A percentile compares a stretch with the other conserved stretches of the same genome.
These are phyloP conservation scores for Fistularia commersonii DNA, from an alignment of 2,797 vertebrate genomes.

Conservation along the genomic window DNA sequence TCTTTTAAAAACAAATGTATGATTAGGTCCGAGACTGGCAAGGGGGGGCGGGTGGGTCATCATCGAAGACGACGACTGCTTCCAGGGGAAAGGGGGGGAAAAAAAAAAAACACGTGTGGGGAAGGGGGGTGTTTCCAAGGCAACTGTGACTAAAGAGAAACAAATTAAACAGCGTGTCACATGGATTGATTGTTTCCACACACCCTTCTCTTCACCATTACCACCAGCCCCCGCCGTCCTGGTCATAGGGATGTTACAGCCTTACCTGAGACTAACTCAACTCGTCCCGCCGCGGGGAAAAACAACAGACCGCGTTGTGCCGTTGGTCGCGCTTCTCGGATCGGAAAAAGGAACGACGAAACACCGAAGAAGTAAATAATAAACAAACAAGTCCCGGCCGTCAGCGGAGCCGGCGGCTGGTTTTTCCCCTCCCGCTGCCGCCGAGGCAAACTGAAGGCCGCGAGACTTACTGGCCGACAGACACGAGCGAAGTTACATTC, in stretches of 20 bases:
- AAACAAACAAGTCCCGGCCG: slow-evolving; percentile 12
- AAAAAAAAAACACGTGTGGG: no score
- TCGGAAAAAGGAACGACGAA: no score
- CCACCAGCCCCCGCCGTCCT: slow-evolving; percentile 29
- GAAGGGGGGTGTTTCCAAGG: slow-evolving; percentile 61
- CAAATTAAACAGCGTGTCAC: slow-evolving; percentile 40
- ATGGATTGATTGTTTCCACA: slow-evolving; percentile 72
- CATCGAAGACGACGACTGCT: slow-evolving; percentile 35
- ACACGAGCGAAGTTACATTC: slow-evolving; percentile 51
- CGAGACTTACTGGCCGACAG: slow-evolving; percentile 25
- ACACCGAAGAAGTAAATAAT: no score
- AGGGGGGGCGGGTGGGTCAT: slow-evolving; percentile 52
- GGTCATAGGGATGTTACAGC: slow-evolving; percentile 54
- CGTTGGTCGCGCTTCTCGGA: no score
- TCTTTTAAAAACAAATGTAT: slow-evolving; percentile 78
- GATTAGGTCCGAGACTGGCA: slow-evolving; percentile 59
- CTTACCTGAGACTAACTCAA: slow-evolving; percentile 75
- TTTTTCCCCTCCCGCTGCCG: no score
- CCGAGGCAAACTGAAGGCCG: slow-evolving; percentile 19
- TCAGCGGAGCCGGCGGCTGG: slow-evolving; percentile 20
- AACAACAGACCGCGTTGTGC: slow-evolving; percentile 35
- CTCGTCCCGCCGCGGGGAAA: background rate
- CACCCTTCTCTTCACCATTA: slow-evolving; percentile 33
- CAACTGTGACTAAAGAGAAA: slow-evolving; percentile 76
- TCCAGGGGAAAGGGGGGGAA: no score